A percentile compares a stretch with the other conserved stretches of the same genome.
Evolutionary conservation across 2,113 vertebrate species (phyloP).

Genomic region (Phyllostomus discolor): DNA sequence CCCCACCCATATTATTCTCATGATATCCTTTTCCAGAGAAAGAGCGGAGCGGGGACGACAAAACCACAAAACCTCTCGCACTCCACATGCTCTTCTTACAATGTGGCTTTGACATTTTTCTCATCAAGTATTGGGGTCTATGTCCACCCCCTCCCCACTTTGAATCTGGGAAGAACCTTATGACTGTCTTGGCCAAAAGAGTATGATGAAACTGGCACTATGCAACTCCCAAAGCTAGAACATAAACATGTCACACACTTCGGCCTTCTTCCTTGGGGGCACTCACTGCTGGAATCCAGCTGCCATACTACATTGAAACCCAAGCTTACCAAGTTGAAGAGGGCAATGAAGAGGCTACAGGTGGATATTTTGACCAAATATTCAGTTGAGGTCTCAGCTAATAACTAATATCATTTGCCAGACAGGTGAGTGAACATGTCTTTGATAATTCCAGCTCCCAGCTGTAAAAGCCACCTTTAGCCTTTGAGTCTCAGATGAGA

Average conservation of each 20-base stretch:
- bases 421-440: background rate
- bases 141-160: background rate
- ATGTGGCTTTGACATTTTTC: background rate
- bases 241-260: background rate
- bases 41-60: background rate
- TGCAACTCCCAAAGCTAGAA: background rate
- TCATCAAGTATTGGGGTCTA: background rate
- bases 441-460: background rate
- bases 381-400: background rate
- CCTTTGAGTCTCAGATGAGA: background rate
- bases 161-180: background rate
- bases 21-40: background rate
- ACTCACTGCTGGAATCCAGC: background rate
- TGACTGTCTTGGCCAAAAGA: background rate
- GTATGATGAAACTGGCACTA: background rate
- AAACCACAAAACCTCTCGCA: background rate
- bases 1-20: background rate
- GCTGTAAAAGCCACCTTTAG: background rate
- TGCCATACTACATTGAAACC: background rate
- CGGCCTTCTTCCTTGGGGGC: background rate
- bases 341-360: background rate
- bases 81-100: background rate
- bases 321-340: background rate
- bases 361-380: background rate
- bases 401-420: background rate